Evolutionary conservation across 1,140 invertebrate genomes (phyloP), one percentile per base, ranked within the genome.

Genomic region (Musca vetustissima): DNA sequence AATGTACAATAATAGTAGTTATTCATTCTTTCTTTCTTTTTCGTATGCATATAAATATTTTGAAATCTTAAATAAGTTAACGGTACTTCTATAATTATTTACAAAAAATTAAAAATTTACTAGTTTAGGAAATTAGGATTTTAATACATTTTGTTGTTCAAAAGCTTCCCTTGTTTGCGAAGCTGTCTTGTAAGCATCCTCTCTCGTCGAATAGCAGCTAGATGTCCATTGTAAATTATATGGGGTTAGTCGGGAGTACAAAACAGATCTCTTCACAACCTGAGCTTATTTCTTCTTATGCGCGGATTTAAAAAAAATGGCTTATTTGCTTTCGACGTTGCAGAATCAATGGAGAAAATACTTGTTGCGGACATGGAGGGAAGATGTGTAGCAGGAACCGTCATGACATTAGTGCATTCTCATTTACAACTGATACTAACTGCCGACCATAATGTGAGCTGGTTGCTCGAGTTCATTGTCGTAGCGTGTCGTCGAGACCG

Each of bases 361-460:
- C 28, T 61, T 61, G 32, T 61, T 36, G 28, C 36, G 28, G 57
- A 61, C 55, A 28, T 36, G 57, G 28, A 61, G 57, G 57, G 17
- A 4, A 17, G 15, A 17, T 7, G 36, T 52, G 66, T 32, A 67
- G 66, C 43, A 67, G 49, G 52, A 32, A 22, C 50, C 66, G 25
- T 36, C 52, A 17, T 67, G 50, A n/a, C 32, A 32, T 28, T 67
- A 67, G n/a, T 57, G 52, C 17, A 57, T 14, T 17, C 15, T 43
- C n/a, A 24, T 59, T 74, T 82, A 75, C 76, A 77, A 75, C 73
- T 79, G 78, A 81, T 82, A 82, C 80, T 82, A 82, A 80, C 80
- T 82, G 70, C 80, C 80, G 67, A 81, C 78, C 80, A 82, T 82
- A 49, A 82, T 82, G 70, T 82, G 80, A 49, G 80, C 78, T 14